These are phyloP conservation scores for Craseonycteris thonglongyai DNA, from an alignment of 2,113 vertebrate genomes.

Conservation along the genomic window DNA sequence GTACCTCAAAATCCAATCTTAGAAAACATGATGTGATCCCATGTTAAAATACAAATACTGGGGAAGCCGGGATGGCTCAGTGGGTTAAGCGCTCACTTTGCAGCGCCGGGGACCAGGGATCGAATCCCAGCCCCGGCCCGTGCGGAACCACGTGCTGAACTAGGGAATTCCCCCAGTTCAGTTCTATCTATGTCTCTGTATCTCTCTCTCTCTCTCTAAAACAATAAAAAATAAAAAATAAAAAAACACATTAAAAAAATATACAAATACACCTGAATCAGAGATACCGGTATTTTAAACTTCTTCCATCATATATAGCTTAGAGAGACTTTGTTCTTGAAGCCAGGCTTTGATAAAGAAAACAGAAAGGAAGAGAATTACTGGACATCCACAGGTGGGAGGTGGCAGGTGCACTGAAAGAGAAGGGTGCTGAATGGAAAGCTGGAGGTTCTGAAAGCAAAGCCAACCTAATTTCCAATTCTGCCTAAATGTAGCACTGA, in stretches of 20 bases:
- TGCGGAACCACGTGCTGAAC: too few species aligned
- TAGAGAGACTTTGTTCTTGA: not conserved
- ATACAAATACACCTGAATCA: not conserved
- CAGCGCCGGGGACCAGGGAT: too few species aligned
- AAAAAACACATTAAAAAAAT: too few species aligned
- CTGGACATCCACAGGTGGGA: not conserved
- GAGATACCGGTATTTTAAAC: slow-evolving; percentile 2
- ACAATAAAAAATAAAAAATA: too few species aligned
- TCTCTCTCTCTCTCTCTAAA: too few species aligned
- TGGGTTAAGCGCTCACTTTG: too few species aligned
- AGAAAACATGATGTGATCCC: not conserved
- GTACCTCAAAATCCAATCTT: not conserved
- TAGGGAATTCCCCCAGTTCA: too few species aligned
- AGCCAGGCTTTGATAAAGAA: slow-evolving; percentile 18
- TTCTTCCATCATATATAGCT: not conserved
- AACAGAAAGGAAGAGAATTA: not conserved
- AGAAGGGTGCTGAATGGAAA: not conserved
- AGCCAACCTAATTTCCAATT: not conserved
- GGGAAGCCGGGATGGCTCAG: too few species aligned
- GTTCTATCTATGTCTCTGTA: too few species aligned
- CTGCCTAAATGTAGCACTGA: not conserved
- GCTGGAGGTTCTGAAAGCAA: not conserved
- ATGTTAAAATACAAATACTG: not conserved
- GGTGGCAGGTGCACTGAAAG: not conserved
- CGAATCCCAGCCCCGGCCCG: too few species aligned